phyloP scores from a whole-genome alignment of 92 coral and sea anemone genomes.

The Ricordea florida region DNA sequence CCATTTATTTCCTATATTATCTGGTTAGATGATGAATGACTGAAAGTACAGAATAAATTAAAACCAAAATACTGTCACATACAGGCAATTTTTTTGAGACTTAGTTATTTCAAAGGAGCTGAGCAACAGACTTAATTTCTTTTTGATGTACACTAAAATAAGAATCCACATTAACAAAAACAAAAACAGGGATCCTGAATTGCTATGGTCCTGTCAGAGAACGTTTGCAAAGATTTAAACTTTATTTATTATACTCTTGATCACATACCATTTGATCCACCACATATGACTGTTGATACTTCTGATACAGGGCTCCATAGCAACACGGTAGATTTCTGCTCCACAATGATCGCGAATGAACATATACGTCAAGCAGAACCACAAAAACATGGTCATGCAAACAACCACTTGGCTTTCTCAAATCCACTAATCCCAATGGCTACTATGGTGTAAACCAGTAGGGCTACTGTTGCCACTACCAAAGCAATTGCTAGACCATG shows the following conservation, averaged over 20 bases:
- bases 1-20: too few relatives aligned
- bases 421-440: slow-evolving; percentile 87
- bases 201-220: too few relatives aligned
- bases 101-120: too few relatives aligned
- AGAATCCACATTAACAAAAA: too few relatives aligned
- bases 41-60: too few relatives aligned
- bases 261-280: slow-evolving; percentile 72
- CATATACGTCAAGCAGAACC: slow-evolving; percentile 88
- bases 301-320: slow-evolving; percentile 60
- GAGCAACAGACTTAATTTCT: too few relatives aligned
- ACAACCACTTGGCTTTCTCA: slow-evolving; percentile 77
- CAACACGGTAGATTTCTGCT: slow-evolving; percentile 49
- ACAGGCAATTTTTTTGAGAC: too few relatives aligned
- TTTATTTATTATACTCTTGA: background rate
- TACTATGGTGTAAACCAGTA: slow-evolving; percentile 66
- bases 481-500: slow-evolving; percentile 52
- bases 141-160: too few relatives aligned
- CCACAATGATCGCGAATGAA: slow-evolving; percentile 83
- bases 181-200: too few relatives aligned
- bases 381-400: slow-evolving; percentile 81
- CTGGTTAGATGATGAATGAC: too few relatives aligned
- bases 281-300: slow-evolving; percentile 60
- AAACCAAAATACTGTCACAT: too few relatives aligned
- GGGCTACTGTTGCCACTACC: slow-evolving; percentile 9
- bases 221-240: background rate